A percentile compares a stretch with the other conserved stretches of the same genome.
Evolutionary conservation across 92 coral and sea anemone species (phyloP).

Genomic region (Desmophyllum pertusum): DNA sequence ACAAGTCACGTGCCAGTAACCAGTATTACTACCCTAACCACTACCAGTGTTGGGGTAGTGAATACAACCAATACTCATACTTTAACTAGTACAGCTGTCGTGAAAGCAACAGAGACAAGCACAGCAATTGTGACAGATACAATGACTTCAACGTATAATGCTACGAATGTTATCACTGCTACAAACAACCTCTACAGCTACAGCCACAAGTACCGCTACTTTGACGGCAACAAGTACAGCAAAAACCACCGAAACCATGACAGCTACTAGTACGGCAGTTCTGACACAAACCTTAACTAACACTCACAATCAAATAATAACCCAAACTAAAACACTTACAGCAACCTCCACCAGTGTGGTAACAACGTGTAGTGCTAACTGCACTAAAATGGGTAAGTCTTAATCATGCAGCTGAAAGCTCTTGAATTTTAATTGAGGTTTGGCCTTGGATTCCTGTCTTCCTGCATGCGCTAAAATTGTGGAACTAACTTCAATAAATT

Average conservation of each 20-base stretch:
- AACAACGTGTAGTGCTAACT: slow-evolving; percentile 65
- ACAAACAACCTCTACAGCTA: slow-evolving; percentile 39
- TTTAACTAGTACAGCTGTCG: slow-evolving; percentile 29
- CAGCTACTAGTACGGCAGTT: slow-evolving; percentile 37
- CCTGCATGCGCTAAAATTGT: background rate
- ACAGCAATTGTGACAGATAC: slow-evolving; percentile 32
- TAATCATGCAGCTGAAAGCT: background rate
- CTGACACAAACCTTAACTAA: slow-evolving; percentile 32
- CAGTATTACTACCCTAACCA: slow-evolving; percentile 17
- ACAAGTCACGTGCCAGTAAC: slow-evolving; percentile 39
- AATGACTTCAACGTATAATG: slow-evolving; percentile 37
- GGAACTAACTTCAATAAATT: background rate
- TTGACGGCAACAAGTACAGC: slow-evolving; percentile 60
- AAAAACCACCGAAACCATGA: slow-evolving; percentile 37
- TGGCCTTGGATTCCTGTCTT: background rate
- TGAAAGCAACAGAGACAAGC: slow-evolving; percentile 43
- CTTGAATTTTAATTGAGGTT: background rate
- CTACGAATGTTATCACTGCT: slow-evolving; percentile 38
- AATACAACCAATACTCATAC: slow-evolving; percentile 32
- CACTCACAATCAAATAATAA: slow-evolving; percentile 31
- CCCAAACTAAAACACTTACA: slow-evolving; percentile 39
- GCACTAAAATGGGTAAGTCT: slow-evolving; percentile 43
- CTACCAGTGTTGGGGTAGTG: slow-evolving; percentile 26
- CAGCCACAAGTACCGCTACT: slow-evolving; percentile 55
- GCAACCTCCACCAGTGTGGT: slow-evolving; percentile 54